These are phyloP conservation scores for Rotaria macrura DNA, from an alignment of 2,888 invertebrate species.

Conservation along the genomic window DNA sequence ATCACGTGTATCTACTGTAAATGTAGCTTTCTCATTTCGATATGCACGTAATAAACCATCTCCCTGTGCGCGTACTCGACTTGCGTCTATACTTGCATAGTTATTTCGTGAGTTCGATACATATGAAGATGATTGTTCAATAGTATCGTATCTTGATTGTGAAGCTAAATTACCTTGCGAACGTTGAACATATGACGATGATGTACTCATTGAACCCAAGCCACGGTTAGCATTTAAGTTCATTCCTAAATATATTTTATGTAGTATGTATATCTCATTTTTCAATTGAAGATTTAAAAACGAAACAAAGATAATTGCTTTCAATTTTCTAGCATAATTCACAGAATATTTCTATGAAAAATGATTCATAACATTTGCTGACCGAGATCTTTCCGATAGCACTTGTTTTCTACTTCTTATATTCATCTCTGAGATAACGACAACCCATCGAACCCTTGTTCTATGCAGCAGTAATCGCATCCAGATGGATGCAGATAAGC, in stretches of 20 bases:
- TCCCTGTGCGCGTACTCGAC: conserved; percentile 78
- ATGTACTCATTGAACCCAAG: neutral
- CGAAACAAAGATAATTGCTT: no score
- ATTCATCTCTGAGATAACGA: no score
- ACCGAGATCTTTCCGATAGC: no score
- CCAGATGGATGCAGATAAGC: no score
- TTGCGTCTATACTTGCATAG: conserved; percentile 60
- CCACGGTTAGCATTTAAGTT: neutral
- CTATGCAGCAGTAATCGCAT: no score
- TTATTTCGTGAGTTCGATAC: neutral
- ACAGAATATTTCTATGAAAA: no score
- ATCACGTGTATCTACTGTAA: conserved; percentile 75
- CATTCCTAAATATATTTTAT: neutral
- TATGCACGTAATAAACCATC: conserved; percentile 90
- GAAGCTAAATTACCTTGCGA: neutral
- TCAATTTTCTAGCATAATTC: no score
- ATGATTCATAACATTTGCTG: no score
- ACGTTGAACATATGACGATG: conserved; percentile 9
- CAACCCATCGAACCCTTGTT: no score
- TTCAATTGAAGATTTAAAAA: no score
- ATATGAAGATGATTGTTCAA: conserved; percentile 70
- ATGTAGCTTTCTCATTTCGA: conserved; percentile 81
- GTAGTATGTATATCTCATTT: no score
- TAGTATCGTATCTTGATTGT: conserved; percentile 59
- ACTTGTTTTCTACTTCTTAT: no score